Evolutionary conservation across 1,140 invertebrate genomes (phyloP).

Genomic region (Trichonephila inaurata): DNA sequence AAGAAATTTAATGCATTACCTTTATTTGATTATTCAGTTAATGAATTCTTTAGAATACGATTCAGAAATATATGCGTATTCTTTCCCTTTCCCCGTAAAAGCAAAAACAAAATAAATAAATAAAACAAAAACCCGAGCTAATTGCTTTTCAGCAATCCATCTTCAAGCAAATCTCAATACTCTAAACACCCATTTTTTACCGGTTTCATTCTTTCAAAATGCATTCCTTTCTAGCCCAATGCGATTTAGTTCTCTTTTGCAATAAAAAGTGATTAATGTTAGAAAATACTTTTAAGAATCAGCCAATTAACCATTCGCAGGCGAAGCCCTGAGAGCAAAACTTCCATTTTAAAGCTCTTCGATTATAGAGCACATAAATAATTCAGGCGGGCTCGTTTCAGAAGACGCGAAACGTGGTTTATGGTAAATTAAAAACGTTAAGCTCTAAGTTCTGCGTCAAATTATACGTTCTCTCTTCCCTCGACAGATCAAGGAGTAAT

Average conservation of each 20-base stretch:
- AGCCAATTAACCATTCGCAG: not conserved
- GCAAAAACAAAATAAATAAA: not conserved
- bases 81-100: too few relatives aligned
- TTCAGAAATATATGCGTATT: too few relatives aligned
- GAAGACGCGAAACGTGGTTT: slow-evolving; percentile 48
- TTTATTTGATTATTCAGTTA: too few relatives aligned
- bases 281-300: slow-evolving; percentile 9
- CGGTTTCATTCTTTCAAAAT: not conserved
- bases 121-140: not conserved
- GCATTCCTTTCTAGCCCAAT: not conserved
- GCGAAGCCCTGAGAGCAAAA: not conserved
- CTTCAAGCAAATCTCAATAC: not conserved
- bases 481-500: slow-evolving; percentile 52
- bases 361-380: slow-evolving; percentile 45
- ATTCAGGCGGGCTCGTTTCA: slow-evolving; percentile 26
- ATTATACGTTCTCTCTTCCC: slow-evolving; percentile 28
- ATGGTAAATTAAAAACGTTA: slow-evolving; percentile 65
- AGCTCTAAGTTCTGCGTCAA: slow-evolving; percentile 36
- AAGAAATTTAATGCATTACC: too few relatives aligned
- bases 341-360: slow-evolving; percentile 11
- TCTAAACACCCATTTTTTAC: slow-evolving; percentile 6
- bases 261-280: slow-evolving; percentile 32
- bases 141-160: slow-evolving; percentile 11
- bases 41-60: too few relatives aligned
- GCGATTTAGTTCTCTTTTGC: not conserved